Conservation (phyloP, 2,113 vertebrate species). For the Fulica atra region DNA sequence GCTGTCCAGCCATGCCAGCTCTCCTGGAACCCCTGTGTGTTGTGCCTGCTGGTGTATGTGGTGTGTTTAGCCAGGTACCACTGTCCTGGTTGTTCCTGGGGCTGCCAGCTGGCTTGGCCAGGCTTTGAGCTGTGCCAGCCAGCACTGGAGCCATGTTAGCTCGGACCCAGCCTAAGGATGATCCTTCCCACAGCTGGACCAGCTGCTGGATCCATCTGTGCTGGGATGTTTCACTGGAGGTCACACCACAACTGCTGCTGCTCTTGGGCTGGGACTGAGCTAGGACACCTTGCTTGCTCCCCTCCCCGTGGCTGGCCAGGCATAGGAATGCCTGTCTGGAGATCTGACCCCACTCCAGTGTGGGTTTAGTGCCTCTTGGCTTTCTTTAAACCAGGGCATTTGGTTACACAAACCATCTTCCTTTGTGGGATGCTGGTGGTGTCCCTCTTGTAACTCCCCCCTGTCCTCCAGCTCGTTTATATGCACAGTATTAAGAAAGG, state of each 20-base stretch:
- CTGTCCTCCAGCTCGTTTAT: neutral
- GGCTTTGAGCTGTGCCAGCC: neutral
- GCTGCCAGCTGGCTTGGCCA: neutral
- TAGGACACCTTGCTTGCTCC: neutral
- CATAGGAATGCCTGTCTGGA: accelerated
- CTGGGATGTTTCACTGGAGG: neutral
- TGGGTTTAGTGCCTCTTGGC: neutral
- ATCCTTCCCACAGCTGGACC: neutral
- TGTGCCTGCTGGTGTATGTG: accelerated
- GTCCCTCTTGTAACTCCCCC: neutral
- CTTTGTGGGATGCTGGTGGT: neutral
- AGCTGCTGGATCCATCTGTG: neutral
- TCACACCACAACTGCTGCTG: neutral
- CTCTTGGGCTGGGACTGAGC: neutral
- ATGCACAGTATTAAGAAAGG: neutral
- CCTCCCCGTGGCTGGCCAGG: accelerated
- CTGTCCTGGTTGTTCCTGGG: neutral
- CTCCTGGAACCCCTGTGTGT: neutral
- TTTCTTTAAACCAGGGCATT: neutral
- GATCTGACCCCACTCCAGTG: neutral
- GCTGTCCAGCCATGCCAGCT: accelerated
- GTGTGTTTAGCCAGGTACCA: neutral
- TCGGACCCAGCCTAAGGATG: accelerated
- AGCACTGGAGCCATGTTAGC: neutral
- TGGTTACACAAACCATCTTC: neutral